Conservation (phyloP, 1,140 invertebrate genomes). For the Drosophila sproati region DNA sequence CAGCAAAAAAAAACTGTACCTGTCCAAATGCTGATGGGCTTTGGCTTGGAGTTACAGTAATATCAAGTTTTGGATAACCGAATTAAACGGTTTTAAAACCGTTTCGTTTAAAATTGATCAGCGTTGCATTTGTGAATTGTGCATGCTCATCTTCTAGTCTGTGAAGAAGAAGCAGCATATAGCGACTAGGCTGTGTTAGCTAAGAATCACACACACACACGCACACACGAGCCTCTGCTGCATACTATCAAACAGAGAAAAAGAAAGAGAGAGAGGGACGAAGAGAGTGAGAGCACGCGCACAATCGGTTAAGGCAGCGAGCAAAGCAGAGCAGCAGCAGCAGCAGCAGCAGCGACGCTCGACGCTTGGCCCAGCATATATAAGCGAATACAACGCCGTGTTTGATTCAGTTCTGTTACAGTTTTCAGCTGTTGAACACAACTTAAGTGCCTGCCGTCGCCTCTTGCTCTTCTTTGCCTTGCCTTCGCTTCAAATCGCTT, state of each 20-base stretch:
- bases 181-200: background rate
- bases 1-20: slow-evolving; percentile 10
- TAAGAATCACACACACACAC: background rate
- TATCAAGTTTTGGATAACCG: background rate
- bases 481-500: background rate
- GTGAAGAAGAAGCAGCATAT: background rate
- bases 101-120: slow-evolving; percentile 56
- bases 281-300: slow-evolving; percentile 19
- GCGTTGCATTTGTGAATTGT: background rate
- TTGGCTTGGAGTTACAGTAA: background rate
- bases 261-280: slow-evolving; percentile 11
- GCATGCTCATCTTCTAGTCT: background rate
- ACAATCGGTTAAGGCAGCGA: slow-evolving; percentile 16
- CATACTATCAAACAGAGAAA: background rate
- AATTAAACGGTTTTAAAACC: slow-evolving; percentile 24
- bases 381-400: slow-evolving; percentile 63
- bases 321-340: slow-evolving; percentile 6
- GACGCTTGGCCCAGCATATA: slow-evolving; percentile 38
- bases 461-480: slow-evolving; percentile 10
- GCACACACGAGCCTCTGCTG: background rate
- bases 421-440: slow-evolving; percentile 81
- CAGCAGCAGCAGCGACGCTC: background rate
- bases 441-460: slow-evolving; percentile 49
- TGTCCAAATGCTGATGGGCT: background rate
- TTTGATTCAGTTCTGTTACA: slow-evolving; percentile 72